Percentiles rank a stretch among this genome's conserved stretches.
Evolutionary conservation across 1,140 invertebrate genomes (phyloP).

Genomic region (Drosophila nigrodunni): DNA sequence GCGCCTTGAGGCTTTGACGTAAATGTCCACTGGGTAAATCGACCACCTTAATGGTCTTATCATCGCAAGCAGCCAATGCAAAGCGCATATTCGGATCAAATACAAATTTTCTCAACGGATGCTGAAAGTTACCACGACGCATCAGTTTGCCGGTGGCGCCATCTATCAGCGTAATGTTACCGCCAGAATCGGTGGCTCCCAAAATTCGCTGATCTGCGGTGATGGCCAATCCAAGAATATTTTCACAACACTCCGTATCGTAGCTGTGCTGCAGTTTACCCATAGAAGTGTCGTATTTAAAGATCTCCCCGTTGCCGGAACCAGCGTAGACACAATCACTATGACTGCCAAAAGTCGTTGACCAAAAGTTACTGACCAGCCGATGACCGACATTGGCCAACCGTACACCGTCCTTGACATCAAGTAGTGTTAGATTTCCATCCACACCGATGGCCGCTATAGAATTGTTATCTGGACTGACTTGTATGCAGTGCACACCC

Average conservation of each 20-base stretch:
- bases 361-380: conserved; percentile 38
- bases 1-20: conserved; percentile 4
- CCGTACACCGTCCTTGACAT: conserved; percentile 16
- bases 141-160: conserved; percentile 14
- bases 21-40: conserved; percentile 12
- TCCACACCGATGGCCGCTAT: conserved; percentile 31
- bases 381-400: conserved; percentile 16
- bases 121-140: not conserved
- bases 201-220: conserved; percentile 4
- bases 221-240: conserved; percentile 24
- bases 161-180: conserved; percentile 29
- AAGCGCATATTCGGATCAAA: not conserved
- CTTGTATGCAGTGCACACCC: conserved; percentile 27
- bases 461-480: conserved; percentile 26
- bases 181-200: conserved; percentile 24
- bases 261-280: conserved; percentile 16
- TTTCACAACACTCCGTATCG: conserved; percentile 18
- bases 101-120: conserved; percentile 7
- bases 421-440: conserved; percentile 26
- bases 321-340: conserved; percentile 31
- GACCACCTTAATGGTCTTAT: conserved; percentile 31
- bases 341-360: conserved; percentile 1
- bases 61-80: conserved; percentile 32
- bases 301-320: conserved; percentile 26
- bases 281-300: conserved; percentile 19